Evolutionary conservation across 1,140 invertebrate species (phyloP).

Genomic region (Ceratosolen solmsi): DNA sequence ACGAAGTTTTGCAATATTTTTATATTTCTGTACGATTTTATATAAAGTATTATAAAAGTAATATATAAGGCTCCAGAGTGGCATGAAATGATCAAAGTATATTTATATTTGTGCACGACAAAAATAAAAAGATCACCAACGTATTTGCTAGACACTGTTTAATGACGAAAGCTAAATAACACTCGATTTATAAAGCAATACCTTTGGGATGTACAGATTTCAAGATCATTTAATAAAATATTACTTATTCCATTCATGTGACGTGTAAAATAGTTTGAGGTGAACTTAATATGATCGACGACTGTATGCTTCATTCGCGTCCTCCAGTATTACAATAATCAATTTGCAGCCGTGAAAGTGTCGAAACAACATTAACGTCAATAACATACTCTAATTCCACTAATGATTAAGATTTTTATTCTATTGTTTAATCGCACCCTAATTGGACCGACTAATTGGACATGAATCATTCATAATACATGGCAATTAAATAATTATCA

Average conservation of each 20-base stretch:
- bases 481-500: neutral
- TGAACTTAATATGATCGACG: neutral
- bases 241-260: neutral
- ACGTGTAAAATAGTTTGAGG: neutral
- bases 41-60: constrained; percentile 21
- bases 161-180: too few relatives aligned
- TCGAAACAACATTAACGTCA: neutral
- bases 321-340: neutral
- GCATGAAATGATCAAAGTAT: constrained; percentile 8
- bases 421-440: neutral
- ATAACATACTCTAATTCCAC: neutral
- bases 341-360: neutral
- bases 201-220: too few relatives aligned
- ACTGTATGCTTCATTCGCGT: neutral
- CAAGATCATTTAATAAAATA: neutral
- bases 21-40: constrained; percentile 11
- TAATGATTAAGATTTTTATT: neutral
- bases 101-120: neutral
- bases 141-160: neutral
- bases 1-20: constrained; percentile 30
- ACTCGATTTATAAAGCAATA: neutral
- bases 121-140: neutral
- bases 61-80: neutral
- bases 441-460: too few relatives aligned
- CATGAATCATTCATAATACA: neutral